Base-by-base conservation (phyloP, 2,113 vertebrate species). In the Penelope pileata region DNA sequence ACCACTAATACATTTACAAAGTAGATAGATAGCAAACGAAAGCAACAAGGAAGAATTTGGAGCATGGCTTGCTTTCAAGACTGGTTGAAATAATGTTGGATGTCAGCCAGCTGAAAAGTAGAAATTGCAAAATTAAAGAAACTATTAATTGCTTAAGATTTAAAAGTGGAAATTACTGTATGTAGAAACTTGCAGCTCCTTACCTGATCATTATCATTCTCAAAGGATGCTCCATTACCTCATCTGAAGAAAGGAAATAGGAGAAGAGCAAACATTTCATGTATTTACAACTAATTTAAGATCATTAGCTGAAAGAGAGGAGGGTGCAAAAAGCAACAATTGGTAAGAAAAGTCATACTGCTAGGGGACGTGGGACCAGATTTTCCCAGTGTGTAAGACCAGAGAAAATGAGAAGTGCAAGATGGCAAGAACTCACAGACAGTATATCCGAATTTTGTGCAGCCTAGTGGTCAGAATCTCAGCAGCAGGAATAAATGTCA, bases 111-210 rank as follows among this genome's bases (percentile, higher is more conserved):
- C 10, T 73, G 6, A 69, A 58, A 8, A 72, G 38, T 62, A 91
- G 74, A 82, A 96, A 84, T 68, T 69, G 66, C 86, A 89, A 76
- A 91, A 92, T n/a, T 84, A 73, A 93, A 93, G 59, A 30, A 68
- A 53, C 24, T 45, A 34, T 38, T 27, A 85, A 13, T 92, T 94
- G 62, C 74, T 85, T 68, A 85, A 91, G 69, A 82, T 83, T 91
- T 85, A 62, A 75, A 89, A 85, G 58, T 24, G 23, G 1, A 0
- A 43, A 47, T 67, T 93, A 72, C 30, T 42, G 26, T 36, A 32
- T 42, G 81, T 29, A 87, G 69, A 79, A 91, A 89, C 50, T 73
- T 79, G 19, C 42, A 84, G 48, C 10, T 94, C 36, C 19, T 84
- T 92, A 60, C 45, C 34, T 82, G 84, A 79, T 86, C 23, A 38